phyloP scores from a whole-genome alignment of 2,797 vertebrate species.

The Garrulus glandarius region DNA sequence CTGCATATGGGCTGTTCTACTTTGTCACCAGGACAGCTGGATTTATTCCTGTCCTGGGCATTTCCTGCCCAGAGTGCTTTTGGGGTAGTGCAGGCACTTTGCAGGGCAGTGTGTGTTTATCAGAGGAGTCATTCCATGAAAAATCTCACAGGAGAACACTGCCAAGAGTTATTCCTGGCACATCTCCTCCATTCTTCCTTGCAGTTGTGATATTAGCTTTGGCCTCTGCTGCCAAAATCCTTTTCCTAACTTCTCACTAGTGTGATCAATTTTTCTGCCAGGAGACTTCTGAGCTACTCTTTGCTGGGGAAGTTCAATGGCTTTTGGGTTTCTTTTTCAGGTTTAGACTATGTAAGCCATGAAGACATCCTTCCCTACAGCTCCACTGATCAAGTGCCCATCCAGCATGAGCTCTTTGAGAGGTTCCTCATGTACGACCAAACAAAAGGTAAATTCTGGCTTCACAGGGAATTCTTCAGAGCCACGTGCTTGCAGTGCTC shows the following conservation, averaged over 20 bases:
- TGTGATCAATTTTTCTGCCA: neutral
- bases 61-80: neutral
- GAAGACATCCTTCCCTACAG: slow-evolving; percentile 98
- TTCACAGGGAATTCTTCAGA: neutral
- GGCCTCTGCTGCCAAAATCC: neutral
- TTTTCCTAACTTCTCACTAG: neutral
- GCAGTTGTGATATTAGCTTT: neutral
- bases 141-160: neutral
- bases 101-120: neutral
- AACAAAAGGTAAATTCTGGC: slow-evolving; percentile 83
- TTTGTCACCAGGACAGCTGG: neutral
- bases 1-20: accelerated
- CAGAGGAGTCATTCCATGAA: neutral
- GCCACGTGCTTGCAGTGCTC: neutral
- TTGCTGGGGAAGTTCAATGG: neutral
- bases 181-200: neutral
- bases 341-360: slow-evolving; percentile 97
- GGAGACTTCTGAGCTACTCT: neutral
- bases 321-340: slow-evolving; percentile 67
- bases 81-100: neutral
- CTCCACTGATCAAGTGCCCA: slow-evolving; percentile 92
- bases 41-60: neutral
- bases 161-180: neutral
- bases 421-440: slow-evolving; percentile 92
- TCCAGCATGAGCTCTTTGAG: slow-evolving; percentile 97